Evolutionary conservation across 2,113 vertebrate genomes (phyloP).

Genomic region (Silurus glanis): DNA sequence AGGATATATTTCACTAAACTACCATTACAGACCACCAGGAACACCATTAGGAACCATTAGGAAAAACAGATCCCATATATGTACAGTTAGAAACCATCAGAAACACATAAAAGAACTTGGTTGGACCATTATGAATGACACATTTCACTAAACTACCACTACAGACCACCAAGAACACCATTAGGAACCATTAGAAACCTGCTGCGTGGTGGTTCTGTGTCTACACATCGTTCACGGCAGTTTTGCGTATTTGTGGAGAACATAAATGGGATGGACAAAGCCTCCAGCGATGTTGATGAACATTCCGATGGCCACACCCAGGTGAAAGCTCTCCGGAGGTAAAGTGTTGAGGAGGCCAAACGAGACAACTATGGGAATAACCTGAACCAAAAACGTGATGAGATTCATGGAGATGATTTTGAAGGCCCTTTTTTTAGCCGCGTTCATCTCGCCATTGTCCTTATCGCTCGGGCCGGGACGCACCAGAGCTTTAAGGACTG

Average conservation of each 20-base stretch:
- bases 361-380: conserved; percentile 7
- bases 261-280: conserved; percentile 31
- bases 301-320: conserved; percentile 23
- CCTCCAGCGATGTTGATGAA: conserved; percentile 17
- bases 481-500: conserved; percentile 30
- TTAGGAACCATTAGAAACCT: not conserved
- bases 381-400: conserved; percentile 11
- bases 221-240: not conserved
- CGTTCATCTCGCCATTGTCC: not conserved
- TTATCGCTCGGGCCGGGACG: conserved; percentile 24
- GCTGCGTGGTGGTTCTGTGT: not conserved
- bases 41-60: too few relatives aligned
- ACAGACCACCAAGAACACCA: not conserved
- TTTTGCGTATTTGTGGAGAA: conserved; percentile 16
- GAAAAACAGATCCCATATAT: too few relatives aligned
- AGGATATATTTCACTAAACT: not conserved
- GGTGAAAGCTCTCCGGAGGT: not conserved
- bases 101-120: too few relatives aligned
- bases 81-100: not conserved
- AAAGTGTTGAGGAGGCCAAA: not conserved
- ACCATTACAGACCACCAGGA: not conserved
- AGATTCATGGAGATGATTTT: conserved; percentile 20
- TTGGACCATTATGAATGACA: not conserved
- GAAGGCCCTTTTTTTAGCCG: conserved; percentile 40
- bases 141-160: not conserved